phyloP scores from a whole-genome alignment of 2,888 invertebrate species.

The Conistra vaccinii region DNA sequence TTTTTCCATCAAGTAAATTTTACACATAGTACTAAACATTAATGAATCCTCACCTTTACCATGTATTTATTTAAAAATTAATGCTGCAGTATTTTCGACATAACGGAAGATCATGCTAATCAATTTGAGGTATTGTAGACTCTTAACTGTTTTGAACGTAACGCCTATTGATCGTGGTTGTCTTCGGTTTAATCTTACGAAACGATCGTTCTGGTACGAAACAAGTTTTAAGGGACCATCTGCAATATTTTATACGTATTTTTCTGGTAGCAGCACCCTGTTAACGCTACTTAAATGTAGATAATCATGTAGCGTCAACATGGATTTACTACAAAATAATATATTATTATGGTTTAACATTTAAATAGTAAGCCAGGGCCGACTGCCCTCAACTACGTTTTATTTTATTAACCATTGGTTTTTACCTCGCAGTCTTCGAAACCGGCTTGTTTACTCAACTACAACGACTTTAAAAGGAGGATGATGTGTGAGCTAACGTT shows the following conservation, averaged over 20 bases:
- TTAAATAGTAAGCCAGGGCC: conserved; percentile 38
- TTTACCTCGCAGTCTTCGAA: conserved; percentile 11
- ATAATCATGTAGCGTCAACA: neutral
- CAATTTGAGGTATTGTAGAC: no score
- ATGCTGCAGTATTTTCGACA: no score
- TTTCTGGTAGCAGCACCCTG: no score
- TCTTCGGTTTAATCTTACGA: neutral
- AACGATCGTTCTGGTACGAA: neutral
- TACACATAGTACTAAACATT: no score
- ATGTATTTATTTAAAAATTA: no score
- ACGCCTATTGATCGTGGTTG: no score
- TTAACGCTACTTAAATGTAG: neutral
- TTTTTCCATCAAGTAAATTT: no score
- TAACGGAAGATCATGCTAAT: no score
- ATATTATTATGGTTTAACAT: conserved; percentile 18
- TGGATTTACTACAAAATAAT: neutral
- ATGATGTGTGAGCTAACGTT: conserved; percentile 1
- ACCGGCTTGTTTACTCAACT: conserved; percentile 23
- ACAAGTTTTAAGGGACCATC: neutral
- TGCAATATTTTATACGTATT: neutral
- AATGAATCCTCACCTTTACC: no score
- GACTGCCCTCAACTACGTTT: conserved; percentile 15
- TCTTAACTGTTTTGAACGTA: no score
- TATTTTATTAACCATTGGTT: conserved; percentile 9
- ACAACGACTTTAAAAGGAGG: neutral